Evolutionary conservation across 2,888 invertebrate genomes (phyloP), one percentile per base, ranked within the genome.

Genomic region (Pasiphila rectangulata): DNA sequence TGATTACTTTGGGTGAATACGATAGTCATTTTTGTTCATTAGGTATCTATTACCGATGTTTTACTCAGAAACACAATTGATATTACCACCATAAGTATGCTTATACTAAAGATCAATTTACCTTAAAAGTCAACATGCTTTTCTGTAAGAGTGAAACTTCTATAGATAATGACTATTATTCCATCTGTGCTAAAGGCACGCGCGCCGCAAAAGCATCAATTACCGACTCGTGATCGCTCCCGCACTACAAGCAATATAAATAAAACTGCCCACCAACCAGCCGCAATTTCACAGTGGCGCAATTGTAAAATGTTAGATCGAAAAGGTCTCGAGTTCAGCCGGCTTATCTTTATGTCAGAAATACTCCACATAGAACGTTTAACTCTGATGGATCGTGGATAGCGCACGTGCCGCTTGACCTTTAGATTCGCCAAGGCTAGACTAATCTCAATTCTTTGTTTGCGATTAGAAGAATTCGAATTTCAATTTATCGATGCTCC

Each of bases 141-240:
- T 17, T 32, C 32, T 5, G 32, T 17, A 32, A 37, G 10, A 43
- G 48, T 48, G 48, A 43, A 20, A 35, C 27, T 23, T 19, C 5
- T 13, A 6, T 23, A 15, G 2, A 15, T 21, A 17, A 10, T n/a
- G 25, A 35, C 15, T 48, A 6, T 34, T 29, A 27, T 29, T 17
- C 23, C 21, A 9, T 43, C 48, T 39, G 29, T 39, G 48, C 9
- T 56, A 46, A 56, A 61, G 72, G 77, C 79, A 74, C 81, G 76
- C 80, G 78, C 79, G 70, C 59, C 79, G 69, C 59, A 61, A 74
- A 74, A 75, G 79, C 87, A 87, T 86, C 87, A 85, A 86, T 88
- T 88, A 88, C 82, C 67, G 61, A 72, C 71, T 85, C 87, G 87
- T 86, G 87, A 85, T 76, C 83, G 86, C 87, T 83, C 79, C 86